Evolutionary conservation across 1,140 invertebrate species (phyloP).

Genomic region (Contarinia nasturtii): DNA sequence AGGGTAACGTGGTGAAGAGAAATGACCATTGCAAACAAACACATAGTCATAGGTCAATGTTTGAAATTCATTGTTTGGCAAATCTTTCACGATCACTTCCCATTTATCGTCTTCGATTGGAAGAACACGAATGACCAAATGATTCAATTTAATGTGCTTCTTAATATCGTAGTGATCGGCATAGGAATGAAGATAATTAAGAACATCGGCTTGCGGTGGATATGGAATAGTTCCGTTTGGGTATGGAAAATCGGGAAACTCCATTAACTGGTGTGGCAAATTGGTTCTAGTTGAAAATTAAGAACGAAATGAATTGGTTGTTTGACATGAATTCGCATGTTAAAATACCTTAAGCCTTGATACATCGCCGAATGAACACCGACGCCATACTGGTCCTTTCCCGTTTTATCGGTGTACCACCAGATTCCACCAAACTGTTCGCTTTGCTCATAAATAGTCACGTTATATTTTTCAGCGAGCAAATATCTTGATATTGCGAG

Average conservation of each 20-base stretch:
- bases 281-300: neutral
- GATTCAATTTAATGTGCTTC: neutral
- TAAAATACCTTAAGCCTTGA: conserved; percentile 20
- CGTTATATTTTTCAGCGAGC: conserved; percentile 29
- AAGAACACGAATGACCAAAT: neutral
- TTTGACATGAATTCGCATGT: no score
- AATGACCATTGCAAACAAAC: conserved; percentile 1
- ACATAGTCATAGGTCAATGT: neutral
- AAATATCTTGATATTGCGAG: conserved; percentile 44
- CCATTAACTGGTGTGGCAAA: neutral
- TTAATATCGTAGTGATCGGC: neutral
- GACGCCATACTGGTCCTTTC: conserved; percentile 49
- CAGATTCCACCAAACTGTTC: conserved; percentile 66
- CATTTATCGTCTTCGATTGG: conserved; percentile 1
- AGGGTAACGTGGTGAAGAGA: neutral
- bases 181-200: neutral
- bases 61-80: neutral
- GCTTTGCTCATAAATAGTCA: conserved; percentile 58
- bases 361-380: conserved; percentile 82
- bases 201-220: neutral
- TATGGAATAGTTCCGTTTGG: neutral
- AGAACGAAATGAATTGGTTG: neutral
- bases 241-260: neutral
- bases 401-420: conserved; percentile 56
- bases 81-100: conserved; percentile 3